These are phyloP conservation scores for Cromileptes altivelis DNA, from an alignment of 2,113 vertebrate species.

Conservation along the genomic window DNA sequence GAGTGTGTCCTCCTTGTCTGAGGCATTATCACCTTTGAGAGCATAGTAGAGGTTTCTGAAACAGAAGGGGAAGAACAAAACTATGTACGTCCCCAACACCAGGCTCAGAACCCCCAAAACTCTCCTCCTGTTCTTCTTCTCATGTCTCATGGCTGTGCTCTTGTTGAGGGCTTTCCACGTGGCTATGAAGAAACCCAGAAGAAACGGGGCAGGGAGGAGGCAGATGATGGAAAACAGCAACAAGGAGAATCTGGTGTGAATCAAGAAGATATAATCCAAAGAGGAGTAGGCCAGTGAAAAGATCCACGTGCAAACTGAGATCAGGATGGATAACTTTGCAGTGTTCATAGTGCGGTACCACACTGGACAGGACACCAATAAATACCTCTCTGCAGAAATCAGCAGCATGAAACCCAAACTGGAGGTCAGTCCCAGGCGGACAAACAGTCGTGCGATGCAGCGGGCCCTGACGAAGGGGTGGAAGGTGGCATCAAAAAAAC, in stretches of 20 bases:
- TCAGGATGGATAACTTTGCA: background rate
- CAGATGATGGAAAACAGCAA: conserved; percentile 16
- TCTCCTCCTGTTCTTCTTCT: background rate
- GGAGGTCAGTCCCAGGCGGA: conserved; percentile 13
- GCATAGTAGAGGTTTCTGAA: conserved; percentile 29
- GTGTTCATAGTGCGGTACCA: conserved; percentile 14
- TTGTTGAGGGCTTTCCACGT: conserved; percentile 17
- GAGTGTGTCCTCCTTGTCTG: background rate
- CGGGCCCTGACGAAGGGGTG: background rate
- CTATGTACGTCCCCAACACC: conserved; percentile 8
- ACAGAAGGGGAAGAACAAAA: conserved; percentile 25
- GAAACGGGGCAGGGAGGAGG: conserved; percentile 10
- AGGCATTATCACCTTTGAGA: background rate
- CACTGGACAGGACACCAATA: conserved; percentile 1
- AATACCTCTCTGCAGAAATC: conserved; percentile 39
- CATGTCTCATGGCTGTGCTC: background rate
- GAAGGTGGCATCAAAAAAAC: conserved; percentile 10
- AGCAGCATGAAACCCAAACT: conserved; percentile 32
- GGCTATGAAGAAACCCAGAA: conserved; percentile 14
- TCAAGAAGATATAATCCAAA: conserved; percentile 15
- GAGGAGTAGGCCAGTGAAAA: background rate
- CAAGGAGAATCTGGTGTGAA: background rate
- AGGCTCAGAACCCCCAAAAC: conserved; percentile 16
- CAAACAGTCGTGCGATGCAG: conserved; percentile 7
- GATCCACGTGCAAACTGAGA: conserved; percentile 15